Evolutionary conservation across 2,797 vertebrate species (phyloP).

Genomic region (Spea hammondii): DNA sequence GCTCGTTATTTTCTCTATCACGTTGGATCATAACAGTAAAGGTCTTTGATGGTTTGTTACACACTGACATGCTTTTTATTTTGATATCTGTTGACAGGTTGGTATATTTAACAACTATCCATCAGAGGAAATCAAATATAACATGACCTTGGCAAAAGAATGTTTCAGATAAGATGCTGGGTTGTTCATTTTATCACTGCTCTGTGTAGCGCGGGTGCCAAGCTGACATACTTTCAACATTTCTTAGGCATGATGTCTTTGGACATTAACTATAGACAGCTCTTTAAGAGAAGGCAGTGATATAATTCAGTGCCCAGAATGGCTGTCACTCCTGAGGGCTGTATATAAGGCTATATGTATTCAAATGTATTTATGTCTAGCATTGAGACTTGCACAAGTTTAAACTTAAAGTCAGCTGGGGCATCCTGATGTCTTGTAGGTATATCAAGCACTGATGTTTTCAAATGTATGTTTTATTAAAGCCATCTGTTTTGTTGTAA

Average conservation of each 20-base stretch:
- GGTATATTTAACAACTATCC: not conserved
- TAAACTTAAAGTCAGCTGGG: not conserved
- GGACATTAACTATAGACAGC: conserved; percentile 60
- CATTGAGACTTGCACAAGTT: not conserved
- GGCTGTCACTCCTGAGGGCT: conserved; percentile 53
- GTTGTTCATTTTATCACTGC: conserved; percentile 64
- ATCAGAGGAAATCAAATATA: conserved; percentile 57
- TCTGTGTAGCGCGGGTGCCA: conserved; percentile 58
- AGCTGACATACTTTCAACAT: conserved; percentile 59
- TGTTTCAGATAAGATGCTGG: conserved; percentile 60
- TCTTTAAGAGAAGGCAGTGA: conserved; percentile 62
- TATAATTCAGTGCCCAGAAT: conserved; percentile 59
- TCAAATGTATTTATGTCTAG: conserved; percentile 10
- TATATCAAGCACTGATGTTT: no score
- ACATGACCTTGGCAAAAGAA: conserved; percentile 70
- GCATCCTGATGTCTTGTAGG: no score
- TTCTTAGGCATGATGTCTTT: conserved; percentile 60
- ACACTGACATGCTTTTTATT: not conserved
- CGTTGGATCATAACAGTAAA: no score
- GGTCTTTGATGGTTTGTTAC: not conserved
- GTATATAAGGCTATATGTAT: conserved; percentile 1
- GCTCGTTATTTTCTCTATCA: not conserved
- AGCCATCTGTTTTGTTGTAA: no score
- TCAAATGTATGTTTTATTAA: no score
- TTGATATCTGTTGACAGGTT: not conserved